Percentiles rank a stretch among this genome's conserved stretches.
These are phyloP conservation scores for Nemapogon koenigi DNA, from an alignment of 2,888 invertebrate species.

Conservation along the genomic window DNA sequence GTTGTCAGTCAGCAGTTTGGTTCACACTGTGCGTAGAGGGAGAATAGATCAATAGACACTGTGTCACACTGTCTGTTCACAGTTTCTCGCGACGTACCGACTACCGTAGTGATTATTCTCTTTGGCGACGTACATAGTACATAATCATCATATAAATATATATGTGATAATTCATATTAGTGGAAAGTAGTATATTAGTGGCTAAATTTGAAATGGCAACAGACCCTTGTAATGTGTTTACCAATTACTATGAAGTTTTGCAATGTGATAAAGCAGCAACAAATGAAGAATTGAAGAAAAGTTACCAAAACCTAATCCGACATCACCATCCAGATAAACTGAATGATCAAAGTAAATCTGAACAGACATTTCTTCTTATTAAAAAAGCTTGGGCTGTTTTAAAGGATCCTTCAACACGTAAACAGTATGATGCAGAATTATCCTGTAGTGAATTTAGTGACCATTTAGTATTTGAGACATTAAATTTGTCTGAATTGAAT, in stretches of 20 bases:
- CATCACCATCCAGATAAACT: slow-evolving; percentile 70
- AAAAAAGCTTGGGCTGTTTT: slow-evolving; percentile 77
- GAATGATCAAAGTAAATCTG: slow-evolving; percentile 18
- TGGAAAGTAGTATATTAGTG: too few species aligned
- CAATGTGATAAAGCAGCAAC: slow-evolving; percentile 59
- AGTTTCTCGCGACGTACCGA: too few species aligned
- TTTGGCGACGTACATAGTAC: too few species aligned
- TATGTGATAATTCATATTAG: too few species aligned
- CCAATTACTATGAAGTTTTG: slow-evolving; percentile 63
- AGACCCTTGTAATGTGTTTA: too few species aligned
- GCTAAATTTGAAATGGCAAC: too few species aligned
- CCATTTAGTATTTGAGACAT: slow-evolving; percentile 65
- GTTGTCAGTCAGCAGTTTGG: too few species aligned
- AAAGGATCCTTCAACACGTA: slow-evolving; percentile 64
- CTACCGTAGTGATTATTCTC: too few species aligned
- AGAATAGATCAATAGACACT: too few species aligned
- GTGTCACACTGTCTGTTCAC: too few species aligned
- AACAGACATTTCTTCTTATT: slow-evolving; percentile 44
- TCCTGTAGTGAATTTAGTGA: slow-evolving; percentile 65
- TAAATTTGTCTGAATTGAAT: slow-evolving; percentile 55
- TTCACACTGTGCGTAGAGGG: too few species aligned
- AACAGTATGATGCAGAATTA: slow-evolving; percentile 70
- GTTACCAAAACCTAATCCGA: slow-evolving; percentile 64
- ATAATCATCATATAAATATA: too few species aligned
- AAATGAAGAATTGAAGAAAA: slow-evolving; percentile 65